These are phyloP conservation scores for Melanotaenia duboulayi DNA, from an alignment of 2,113 vertebrate genomes.

Conservation along the genomic window DNA sequence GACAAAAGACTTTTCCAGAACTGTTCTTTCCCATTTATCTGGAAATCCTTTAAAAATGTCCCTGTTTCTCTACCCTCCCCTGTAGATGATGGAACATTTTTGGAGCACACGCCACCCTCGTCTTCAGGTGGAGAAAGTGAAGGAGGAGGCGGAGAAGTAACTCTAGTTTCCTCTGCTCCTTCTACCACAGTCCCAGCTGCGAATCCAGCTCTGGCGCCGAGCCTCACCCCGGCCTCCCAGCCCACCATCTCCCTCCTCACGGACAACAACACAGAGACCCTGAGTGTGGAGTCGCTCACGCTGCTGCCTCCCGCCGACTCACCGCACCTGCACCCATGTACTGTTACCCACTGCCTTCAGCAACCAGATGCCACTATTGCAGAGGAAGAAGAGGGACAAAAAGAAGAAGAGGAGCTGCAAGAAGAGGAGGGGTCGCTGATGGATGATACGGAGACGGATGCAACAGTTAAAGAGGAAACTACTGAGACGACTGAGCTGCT, in stretches of 20 bases:
- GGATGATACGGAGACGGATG: conserved; percentile 52
- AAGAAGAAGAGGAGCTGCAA: conserved; percentile 2
- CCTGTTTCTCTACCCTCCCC: conserved; percentile 5
- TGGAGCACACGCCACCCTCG: conserved; percentile 80
- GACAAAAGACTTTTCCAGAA: no score
- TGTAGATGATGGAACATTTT: conserved; percentile 83
- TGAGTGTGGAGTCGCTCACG: conserved; percentile 93
- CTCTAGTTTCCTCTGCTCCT: conserved; percentile 26
- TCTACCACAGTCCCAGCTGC: conserved; percentile 70
- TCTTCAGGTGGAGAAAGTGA: conserved; percentile 70
- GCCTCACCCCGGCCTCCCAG: conserved; percentile 93
- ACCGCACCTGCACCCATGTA: conserved; percentile 84
- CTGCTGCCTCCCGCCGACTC: conserved; percentile 90
- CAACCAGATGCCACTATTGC: conserved; percentile 44
- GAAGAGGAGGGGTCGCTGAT: conserved; percentile 24
- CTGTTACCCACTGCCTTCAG: conserved; percentile 63
- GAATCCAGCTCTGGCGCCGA: conserved; percentile 91
- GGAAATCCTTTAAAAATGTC: neutral
- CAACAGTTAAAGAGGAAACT: conserved; percentile 47
- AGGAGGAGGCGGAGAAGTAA: conserved; percentile 41
- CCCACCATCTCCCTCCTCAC: conserved; percentile 94
- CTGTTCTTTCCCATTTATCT: no score
- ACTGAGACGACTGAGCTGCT: conserved; percentile 37
- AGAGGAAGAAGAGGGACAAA: conserved; percentile 58
- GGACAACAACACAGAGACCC: conserved; percentile 82